Conservation (phyloP, 2,113 vertebrate species). For the Oreochromis tanganicae region DNA sequence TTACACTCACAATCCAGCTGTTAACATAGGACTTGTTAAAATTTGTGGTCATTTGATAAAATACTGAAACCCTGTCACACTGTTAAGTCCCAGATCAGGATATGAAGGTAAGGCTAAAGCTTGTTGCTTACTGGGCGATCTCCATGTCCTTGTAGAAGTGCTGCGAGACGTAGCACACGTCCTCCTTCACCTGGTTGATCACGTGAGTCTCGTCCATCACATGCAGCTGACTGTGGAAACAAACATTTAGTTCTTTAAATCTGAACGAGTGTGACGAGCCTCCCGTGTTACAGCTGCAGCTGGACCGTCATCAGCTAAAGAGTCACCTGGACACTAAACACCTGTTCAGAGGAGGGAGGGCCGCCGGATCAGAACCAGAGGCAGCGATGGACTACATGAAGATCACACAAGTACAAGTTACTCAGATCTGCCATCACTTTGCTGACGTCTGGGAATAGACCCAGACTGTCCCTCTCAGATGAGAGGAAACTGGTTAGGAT, state of each 20-base stretch:
- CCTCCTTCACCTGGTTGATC: conserved; percentile 98
- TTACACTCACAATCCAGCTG: neutral
- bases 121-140: conserved; percentile 82
- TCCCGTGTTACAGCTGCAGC: neutral
- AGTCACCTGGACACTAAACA: neutral
- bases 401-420: neutral
- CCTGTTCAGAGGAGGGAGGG: neutral
- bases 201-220: conserved; percentile 99
- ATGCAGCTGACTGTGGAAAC: conserved; percentile 82
- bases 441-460: neutral
- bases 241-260: neutral
- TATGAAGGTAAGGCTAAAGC: neutral
- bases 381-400: neutral
- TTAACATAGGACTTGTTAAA: neutral
- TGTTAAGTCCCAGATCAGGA: neutral
- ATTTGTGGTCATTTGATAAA: neutral
- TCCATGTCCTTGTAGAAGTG: conserved; percentile 96
- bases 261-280: neutral
- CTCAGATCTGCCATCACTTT: neutral
- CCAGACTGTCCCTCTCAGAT: neutral
- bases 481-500: neutral
- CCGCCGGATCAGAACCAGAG: accelerated
- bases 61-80: neutral
- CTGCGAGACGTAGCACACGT: conserved; percentile 95
- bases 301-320: neutral